Base-by-base conservation (phyloP, 1,140 invertebrate species). In the Trypoxylus dichotomus region DNA sequence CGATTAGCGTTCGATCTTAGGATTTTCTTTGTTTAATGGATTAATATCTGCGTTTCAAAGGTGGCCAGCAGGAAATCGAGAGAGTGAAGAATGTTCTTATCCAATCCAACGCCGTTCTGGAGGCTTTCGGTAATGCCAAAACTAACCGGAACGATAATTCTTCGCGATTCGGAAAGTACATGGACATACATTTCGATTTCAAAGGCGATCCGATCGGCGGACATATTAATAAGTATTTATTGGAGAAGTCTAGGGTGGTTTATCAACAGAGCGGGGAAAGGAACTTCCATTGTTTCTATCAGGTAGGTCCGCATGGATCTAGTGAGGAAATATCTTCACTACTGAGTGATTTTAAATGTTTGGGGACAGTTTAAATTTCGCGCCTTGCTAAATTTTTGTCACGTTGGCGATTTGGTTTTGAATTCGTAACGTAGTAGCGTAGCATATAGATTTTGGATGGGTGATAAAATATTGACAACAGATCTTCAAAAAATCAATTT, bases 101-200 rank as follows among this genome's bases (percentile, higher is more conserved):
- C 60, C 96, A 98, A 84, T 98, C 97, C 11, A 99, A 99, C 88
- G 92, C 95, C 1, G 95, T 99, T 80, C 87, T 99, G 79, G 97
- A 99, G 87, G 95, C 97, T 2, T 99, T 99, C 87, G 98, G 97
- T 29, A 99, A 99, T 89, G 97, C 97, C 1, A 98, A 98, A 86
- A 99, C 97, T 2, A 98, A 96, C 83, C 90, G 97, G 68, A 99
- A 99, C 87, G 97, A 99, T 86, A 99, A 99, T 88, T 98, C 96
- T 0, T 98, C 96, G 71, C 91, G 97, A 37, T 99, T 99, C 88
- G 98, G 98, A 74, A 99, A 99, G 87, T 99, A 99, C 86, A 99
- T 99, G 97, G 97, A 99, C 85, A 98, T 99, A 79, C 96, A 98
- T 89, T 99, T 99, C 87, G 96, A 99, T 88, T 99, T 97, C 87